phyloP scores from a whole-genome alignment of 2,888 invertebrate genomes.

The Andrena bicolor region DNA sequence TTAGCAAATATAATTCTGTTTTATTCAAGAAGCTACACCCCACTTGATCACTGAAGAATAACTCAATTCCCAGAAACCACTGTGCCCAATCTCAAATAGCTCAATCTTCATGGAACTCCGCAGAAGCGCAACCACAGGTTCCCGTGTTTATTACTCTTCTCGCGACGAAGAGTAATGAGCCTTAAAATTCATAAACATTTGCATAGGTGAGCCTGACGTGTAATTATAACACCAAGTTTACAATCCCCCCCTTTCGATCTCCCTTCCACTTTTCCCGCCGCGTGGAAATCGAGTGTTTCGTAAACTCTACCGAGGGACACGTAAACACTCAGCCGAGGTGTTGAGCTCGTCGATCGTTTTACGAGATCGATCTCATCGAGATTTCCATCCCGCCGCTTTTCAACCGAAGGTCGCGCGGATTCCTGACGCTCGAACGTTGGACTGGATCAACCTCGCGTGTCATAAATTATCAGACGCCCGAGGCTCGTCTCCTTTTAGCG shows the following conservation, averaged over 20 bases:
- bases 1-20: no score
- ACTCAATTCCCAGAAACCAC: not conserved
- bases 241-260: not conserved
- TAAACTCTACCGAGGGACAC: not conserved
- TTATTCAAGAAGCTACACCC: no score
- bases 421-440: not conserved
- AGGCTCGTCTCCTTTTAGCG: conserved; percentile 1
- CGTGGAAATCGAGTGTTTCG: not conserved
- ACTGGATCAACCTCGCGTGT: not conserved
- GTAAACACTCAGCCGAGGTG: not conserved
- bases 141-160: conserved; percentile 24
- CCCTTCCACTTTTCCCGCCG: not conserved
- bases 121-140: conserved; percentile 6
- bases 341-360: not conserved
- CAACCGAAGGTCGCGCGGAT: not conserved
- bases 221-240: conserved; percentile 1
- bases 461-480: conserved; percentile 7
- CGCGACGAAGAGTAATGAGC: not conserved
- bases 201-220: not conserved
- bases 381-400: not conserved
- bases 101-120: not conserved
- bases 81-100: not conserved
- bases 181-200: conserved; percentile 28
- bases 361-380: not conserved
- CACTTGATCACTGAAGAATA: not conserved